Evolutionary conservation across 2,113 vertebrate species (phyloP), one percentile per base, ranked within the genome.

Genomic region (Casuarius casuarius): DNA sequence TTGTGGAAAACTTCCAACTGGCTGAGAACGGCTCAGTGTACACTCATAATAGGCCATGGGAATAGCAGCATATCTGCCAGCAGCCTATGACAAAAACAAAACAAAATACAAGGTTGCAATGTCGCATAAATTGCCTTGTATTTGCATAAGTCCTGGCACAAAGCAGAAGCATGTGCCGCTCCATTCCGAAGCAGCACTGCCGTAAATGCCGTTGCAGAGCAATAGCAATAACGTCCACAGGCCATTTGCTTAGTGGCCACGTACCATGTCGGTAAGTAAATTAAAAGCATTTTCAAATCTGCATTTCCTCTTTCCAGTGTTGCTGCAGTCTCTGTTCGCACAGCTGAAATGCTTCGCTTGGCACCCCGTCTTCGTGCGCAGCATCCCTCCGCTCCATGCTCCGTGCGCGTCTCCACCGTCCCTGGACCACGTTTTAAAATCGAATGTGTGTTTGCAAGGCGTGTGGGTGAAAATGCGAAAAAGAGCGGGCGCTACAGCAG

Each of bases 1-100:
- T 70, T 94, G 52, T 95, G 93, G 91, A 97, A 95, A 82, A 94
- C 67, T 49, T 96, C 95, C 95, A 96, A 18, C 22, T 97, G 94
- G 80, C 92, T 93, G 80, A 51, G 63, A 93, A 95, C 28, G 40
- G 87, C 78, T 89, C 75, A 68, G 78, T 3, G 1, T 70, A 70
- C n/a, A 16, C 51, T 90, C 13, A 2, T 38, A 90, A 29, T 51
- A 71, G 84, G 80, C 88, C 89, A 81, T 84, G 85, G 79, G 82
- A 94, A 71, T 71, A 84, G 61, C 7, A 51, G 5, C 63, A 35
- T 31, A 68, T 84, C 80, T 93, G 88, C 86, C 90, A 93, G 67
- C 38, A 92, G 72, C 28, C 51, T 88, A 22, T 15, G 63, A 93
- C 62, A 72, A 25, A 56, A 76, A 66, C 2, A 10, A 80, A 84